Evolutionary conservation across 2,113 vertebrate species (phyloP).

Genomic region (Vireo altiloquus): DNA sequence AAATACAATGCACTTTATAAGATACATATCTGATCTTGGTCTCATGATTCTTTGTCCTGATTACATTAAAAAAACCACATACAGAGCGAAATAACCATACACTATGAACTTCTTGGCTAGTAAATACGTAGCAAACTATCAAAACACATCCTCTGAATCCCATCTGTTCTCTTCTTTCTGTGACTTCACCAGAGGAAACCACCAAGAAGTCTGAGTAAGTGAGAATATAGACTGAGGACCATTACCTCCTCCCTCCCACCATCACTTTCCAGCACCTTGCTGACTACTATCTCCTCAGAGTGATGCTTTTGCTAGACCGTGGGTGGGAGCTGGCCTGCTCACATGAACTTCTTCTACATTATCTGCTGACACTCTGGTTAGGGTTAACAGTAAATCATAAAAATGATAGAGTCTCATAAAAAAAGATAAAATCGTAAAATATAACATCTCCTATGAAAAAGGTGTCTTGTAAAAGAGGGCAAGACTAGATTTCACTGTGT

Average conservation of each 20-base stretch:
- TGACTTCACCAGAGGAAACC: not conserved
- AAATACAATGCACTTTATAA: conserved; percentile 23
- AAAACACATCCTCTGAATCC: not conserved
- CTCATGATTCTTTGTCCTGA: not conserved
- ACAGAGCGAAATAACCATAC: not conserved
- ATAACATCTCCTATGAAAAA: not conserved
- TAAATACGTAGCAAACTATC: not conserved
- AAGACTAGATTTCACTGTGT: not conserved
- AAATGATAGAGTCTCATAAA: not conserved
- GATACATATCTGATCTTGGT: not conserved
- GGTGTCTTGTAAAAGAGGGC: not conserved
- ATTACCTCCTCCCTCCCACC: not conserved
- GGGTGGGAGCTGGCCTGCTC: not conserved
- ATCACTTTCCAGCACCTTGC: not conserved
- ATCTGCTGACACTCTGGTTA: not conserved
- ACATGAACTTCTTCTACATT: not conserved
- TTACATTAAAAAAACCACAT: not conserved
- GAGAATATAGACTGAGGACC: not conserved
- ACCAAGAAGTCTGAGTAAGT: not conserved
- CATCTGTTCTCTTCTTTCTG: not conserved
- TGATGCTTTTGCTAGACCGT: not conserved
- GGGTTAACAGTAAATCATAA: not conserved
- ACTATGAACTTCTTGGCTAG: not conserved
- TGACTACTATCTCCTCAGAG: not conserved
- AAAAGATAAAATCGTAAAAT: not conserved